phyloP scores from a whole-genome alignment of 2,113 vertebrate genomes.

The Muntiacus reevesi region DNA sequence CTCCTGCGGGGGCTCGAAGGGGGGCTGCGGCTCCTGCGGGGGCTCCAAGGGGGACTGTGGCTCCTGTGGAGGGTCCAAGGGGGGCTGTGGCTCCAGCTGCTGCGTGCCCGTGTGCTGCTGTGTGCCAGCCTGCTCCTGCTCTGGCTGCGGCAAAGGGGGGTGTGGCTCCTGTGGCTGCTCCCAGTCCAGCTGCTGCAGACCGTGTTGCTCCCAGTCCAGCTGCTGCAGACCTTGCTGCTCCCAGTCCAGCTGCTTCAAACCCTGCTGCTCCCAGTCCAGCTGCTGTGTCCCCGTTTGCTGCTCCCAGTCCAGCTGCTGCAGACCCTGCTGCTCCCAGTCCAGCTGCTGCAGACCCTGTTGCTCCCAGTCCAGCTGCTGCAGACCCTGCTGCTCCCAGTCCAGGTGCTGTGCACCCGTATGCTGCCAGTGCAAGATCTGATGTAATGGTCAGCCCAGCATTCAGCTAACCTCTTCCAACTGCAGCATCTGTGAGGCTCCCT shows the following conservation, averaged over 20 bases:
- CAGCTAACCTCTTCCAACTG: not conserved
- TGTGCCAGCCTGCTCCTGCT: no score
- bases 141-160: no score
- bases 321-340: no score
- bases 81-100: not conserved
- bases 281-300: not conserved
- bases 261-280: not conserved
- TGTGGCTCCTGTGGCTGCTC: not conserved
- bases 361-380: not conserved
- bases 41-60: not conserved
- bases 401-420: not conserved
- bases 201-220: not conserved
- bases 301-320: no score
- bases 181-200: not conserved
- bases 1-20: fast-evolving
- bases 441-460: not conserved
- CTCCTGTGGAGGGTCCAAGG: not conserved
- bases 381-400: no score
- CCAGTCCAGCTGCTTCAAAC: not conserved
- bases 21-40: not conserved
- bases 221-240: no score
- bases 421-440: not conserved
- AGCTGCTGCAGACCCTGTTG: not conserved
- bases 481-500: not conserved
- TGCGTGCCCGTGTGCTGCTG: no score